Base-by-base conservation (phyloP, 2,797 vertebrate genomes). In the Saxicola maurus region DNA sequence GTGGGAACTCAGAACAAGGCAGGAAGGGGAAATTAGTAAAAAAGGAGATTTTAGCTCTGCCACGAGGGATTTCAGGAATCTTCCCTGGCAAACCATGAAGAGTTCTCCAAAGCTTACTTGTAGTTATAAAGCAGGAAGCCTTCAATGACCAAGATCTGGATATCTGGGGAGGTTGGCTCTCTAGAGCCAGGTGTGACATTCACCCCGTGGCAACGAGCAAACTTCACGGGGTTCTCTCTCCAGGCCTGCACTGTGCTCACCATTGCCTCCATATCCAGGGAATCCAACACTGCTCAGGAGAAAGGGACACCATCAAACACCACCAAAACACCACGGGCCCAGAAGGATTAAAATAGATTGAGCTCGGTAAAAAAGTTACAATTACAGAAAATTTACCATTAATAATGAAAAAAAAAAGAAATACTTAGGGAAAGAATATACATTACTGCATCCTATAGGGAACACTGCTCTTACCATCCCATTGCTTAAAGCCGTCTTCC, bases 401-500 rank as follows among this genome's bases (percentile, higher is more conserved):
- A 91, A 91, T n/a, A 88, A 56, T 6, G 37, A 79, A 75, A 55
- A 45, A 23, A 23, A 45, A 23, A 23, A 79, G 17, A 77, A 78
- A 92, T 92, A 95, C 91, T 95, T 95, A 96, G 90, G 93, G 74
- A 91, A 90, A 90, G 93, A 89, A 95, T 83, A 96, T 94, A 96
- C 86, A 82, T 95, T 94, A 94, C 95, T 96, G 96, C 97, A 97
- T 97, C 97, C 97, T 98, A 98, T 79, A 92, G 96, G 90, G 82
- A 97, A 95, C 87, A 94, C 97, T 96, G 98, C 96, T 98, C 98
- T 99, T 99, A 99, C 99, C 99, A 98, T 99, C 99, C 98, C 98
- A 99, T 96, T 99, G 98, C 96, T 98, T 99, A 98, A 99, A 99
- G 98, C 99, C 99, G 97, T 99, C 99, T 94, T 99, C 98, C 97